phyloP scores from a whole-genome alignment of 2,797 vertebrate species.

The Okamejei kenojei region DNA sequence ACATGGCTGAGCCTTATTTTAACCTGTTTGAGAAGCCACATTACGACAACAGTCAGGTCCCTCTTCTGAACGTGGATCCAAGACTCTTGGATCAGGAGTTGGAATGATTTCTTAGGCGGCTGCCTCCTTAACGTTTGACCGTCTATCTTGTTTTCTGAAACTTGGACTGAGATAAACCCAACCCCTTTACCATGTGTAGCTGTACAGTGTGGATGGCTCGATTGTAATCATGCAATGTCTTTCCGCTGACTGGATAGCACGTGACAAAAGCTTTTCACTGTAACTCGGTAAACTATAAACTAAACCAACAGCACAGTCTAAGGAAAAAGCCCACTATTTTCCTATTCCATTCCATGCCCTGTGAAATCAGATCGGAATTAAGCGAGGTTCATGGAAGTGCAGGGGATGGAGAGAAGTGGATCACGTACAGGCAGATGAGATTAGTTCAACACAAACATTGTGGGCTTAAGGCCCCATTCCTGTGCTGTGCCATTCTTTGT shows the following conservation, averaged over 20 bases:
- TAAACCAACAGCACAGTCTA: neutral
- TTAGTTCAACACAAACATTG: no score
- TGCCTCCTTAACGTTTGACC: neutral
- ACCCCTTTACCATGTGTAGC: no score
- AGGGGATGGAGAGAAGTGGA: no score
- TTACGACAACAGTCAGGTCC: neutral
- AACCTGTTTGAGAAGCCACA: neutral
- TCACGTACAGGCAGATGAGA: no score
- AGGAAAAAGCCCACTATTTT: neutral
- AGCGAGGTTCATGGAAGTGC: no score
- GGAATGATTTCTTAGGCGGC: neutral
- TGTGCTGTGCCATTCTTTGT: no score
- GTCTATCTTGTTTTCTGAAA: neutral
- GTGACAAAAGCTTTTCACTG: no score
- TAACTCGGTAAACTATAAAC: no score
- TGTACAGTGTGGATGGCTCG: no score
- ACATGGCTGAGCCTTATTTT: neutral
- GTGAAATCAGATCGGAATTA: neutral
- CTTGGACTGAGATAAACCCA: neutral
- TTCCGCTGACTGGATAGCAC: no score
- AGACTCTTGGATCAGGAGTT: neutral
- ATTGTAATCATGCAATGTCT: no score
- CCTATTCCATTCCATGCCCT: neutral
- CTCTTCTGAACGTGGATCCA: neutral
- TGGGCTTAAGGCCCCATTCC: no score